Evolutionary conservation across 2,888 invertebrate species (phyloP), one percentile per base, ranked within the genome.

Genomic region (Escarpia spicata): DNA sequence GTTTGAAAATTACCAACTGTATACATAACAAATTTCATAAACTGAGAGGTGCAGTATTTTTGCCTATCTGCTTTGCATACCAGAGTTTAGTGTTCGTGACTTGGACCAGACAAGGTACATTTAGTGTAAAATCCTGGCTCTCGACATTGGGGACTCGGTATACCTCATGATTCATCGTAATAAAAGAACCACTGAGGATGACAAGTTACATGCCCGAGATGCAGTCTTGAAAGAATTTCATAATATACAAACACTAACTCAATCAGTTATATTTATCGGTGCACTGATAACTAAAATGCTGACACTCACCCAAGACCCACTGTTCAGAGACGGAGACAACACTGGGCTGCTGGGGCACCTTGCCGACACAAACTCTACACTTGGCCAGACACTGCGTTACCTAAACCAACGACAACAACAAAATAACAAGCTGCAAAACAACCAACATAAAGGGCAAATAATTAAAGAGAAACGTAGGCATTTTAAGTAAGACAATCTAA

Each of bases 251-350:
- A 9, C 12, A 52, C 52, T 52, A 52, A 15, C 10, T 52, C 0
- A 2, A 15, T 52, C 15, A 52, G 52, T 52, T 52, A 52, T 9
- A 52, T 15, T 52, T 52, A 52, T 52, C 52, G 9, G 52, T 52
- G 52, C 52, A 75, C 75, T 75, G 75, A 75, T 26, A n/a, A 6
- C 60, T 26, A 60, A 12, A 15, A 15, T 15, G 15, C 60, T 15
- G 75, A 75, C 26, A 75, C 75, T 75, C 75, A 75, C 75, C 75
- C 75, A 75, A 75, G 75, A 75, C 75, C 75, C 75, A 75, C 75
- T 75, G 75, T n/a, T 75, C 75, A 75, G 75, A 75, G 75, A 75
- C 75, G 75, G 75, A 75, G 75, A 75, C 19, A n/a, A 75, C 75
- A 1, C 75, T 26, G 19, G 75, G 75, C 75, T 75, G 19, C 75